phyloP scores from a whole-genome alignment of 2,113 vertebrate species.

The Mohoua ochrocephala region DNA sequence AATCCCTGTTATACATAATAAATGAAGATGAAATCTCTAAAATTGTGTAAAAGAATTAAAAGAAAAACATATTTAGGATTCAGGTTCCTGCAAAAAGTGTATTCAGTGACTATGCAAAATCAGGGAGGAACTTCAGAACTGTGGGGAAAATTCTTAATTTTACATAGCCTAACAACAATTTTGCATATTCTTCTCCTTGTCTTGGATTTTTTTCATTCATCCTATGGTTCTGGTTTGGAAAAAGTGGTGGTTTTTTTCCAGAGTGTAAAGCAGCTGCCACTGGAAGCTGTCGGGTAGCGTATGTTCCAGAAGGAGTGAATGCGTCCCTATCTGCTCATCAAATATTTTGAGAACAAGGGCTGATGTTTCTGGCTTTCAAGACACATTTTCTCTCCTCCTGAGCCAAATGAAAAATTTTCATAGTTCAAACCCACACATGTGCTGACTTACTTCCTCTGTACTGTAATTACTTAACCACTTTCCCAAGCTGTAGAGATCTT shows the following conservation, averaged over 20 bases:
- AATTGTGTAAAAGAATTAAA: background rate
- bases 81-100: background rate
- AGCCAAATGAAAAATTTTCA: background rate
- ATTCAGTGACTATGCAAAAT: background rate
- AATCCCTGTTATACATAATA: background rate
- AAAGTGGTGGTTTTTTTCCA: background rate
- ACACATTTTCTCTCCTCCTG: background rate
- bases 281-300: background rate
- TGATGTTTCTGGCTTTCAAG: constrained; percentile 34
- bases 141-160: background rate
- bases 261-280: constrained; percentile 18
- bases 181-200: background rate
- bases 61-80: background rate
- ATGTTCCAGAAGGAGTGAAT: background rate
- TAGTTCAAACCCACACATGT: background rate
- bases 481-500: background rate
- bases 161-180: background rate
- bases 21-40: background rate
- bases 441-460: background rate
- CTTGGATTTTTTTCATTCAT: background rate
- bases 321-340: constrained; percentile 24
- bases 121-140: background rate
- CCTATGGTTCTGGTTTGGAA: background rate
- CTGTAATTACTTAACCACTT: background rate
- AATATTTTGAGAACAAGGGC: constrained; percentile 45